A percentile compares a stretch with the other conserved stretches of the same genome.
Evolutionary conservation across 2,888 invertebrate genomes (phyloP).

Genomic region (Helicoverpa assulta): DNA sequence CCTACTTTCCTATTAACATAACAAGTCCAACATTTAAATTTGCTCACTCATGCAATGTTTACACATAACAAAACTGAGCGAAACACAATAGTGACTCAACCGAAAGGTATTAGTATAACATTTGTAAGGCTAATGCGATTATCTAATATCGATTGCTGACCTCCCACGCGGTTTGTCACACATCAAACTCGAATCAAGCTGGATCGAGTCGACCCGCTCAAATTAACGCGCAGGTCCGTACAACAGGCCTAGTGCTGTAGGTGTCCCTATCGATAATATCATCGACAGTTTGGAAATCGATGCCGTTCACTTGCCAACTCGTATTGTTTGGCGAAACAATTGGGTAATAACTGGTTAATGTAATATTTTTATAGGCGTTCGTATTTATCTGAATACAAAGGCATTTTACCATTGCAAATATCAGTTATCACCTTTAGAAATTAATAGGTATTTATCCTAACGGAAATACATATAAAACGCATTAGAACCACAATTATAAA

Average conservation of each 20-base stretch:
- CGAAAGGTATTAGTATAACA: slow-evolving; percentile 75
- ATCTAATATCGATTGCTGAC: slow-evolving; percentile 85
- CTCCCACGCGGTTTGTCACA: slow-evolving; percentile 81
- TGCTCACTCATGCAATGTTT: slow-evolving; percentile 43
- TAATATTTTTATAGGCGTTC: slow-evolving; percentile 21
- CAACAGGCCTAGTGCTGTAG: slow-evolving; percentile 70
- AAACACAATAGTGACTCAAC: slow-evolving; percentile 71
- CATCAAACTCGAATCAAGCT: slow-evolving; percentile 67
- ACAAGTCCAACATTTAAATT: slow-evolving; percentile 35
- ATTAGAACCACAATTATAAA: background rate
- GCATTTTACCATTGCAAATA: background rate
- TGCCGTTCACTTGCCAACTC: slow-evolving; percentile 68
- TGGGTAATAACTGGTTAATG: slow-evolving; percentile 53
- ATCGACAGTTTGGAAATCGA: slow-evolving; percentile 70
- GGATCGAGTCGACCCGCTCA: slow-evolving; percentile 48
- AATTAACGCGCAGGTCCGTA: slow-evolving; percentile 66
- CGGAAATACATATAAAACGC: background rate
- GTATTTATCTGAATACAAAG: background rate
- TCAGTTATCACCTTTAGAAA: background rate
- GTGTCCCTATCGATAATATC: slow-evolving; percentile 70
- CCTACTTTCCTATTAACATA: slow-evolving; percentile 42
- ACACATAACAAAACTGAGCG: slow-evolving; percentile 38
- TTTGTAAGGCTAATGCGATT: slow-evolving; percentile 83
- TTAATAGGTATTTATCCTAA: background rate
- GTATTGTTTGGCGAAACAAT: slow-evolving; percentile 68